Evolutionary conservation across 1,140 invertebrate species (phyloP), one percentile per base, ranked within the genome.

Genomic region (Drosophila novamexicana): DNA sequence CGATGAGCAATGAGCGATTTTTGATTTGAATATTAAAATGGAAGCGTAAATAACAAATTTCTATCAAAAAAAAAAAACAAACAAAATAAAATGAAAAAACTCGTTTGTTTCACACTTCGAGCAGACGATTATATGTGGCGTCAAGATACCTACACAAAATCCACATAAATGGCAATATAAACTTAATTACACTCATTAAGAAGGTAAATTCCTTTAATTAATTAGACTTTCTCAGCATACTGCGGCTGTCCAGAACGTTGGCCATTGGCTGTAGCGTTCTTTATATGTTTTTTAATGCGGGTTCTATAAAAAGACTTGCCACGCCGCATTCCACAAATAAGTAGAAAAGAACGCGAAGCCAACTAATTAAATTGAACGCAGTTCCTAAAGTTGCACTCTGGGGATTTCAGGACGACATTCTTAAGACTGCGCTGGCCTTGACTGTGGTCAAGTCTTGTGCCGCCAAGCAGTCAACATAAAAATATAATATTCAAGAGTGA

Each of bases 1-100:
- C 54, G 69, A 58, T 72, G 69, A 71, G 52, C 61, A 64, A 64
- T 70, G 68, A 71, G 62, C 61, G 61, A 71, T 65, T 71, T 71
- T 65, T 22, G 58, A 64, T 47, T 18, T 40, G 34, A 57, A 65
- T 57, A 54, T 42, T 40, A 39, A 16, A 8, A 36, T 3, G 10
- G 5, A 58, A 58, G 14, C 9, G 8, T 34, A 34, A 37, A 29
- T 49, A 10, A 12, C 3, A 18, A 37, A 47, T 18, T 6, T 40
- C 10, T 39, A 32, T 29, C 0, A 18, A 32, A 57, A 50, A 58
- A 14, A 10, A 14, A 50, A 22, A 36, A 44, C 32, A 8, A 50
- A 32, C 12, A 29, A 50, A 47, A 18, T n/a, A 42, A 54, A 45
- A 42, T 4, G 6, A 42, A 50, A 32, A 52, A 65, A 73, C 64